phyloP scores from a whole-genome alignment of 2,888 invertebrate species.

The Rhingia campestris region DNA sequence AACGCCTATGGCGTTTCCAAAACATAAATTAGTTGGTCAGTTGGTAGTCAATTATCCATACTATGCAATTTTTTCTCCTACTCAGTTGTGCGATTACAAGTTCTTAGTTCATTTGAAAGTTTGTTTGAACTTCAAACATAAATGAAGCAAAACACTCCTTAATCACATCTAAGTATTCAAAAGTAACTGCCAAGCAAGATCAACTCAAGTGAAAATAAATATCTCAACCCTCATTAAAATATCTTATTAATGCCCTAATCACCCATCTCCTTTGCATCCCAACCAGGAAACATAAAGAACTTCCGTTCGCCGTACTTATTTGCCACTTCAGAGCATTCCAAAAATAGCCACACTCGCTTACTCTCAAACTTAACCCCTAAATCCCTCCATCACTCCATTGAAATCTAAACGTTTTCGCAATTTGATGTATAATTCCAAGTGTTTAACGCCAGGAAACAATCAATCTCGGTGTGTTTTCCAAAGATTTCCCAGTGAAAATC shows the following conservation, averaged over 20 bases:
- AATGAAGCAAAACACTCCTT: too few relatives aligned
- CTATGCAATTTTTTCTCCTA: too few relatives aligned
- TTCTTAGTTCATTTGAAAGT: too few relatives aligned
- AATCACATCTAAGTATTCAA: too few relatives aligned
- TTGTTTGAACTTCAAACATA: too few relatives aligned
- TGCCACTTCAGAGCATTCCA: background rate
- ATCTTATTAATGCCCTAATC: background rate
- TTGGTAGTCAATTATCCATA: too few relatives aligned
- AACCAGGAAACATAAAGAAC: background rate
- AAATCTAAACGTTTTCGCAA: conserved; percentile 53
- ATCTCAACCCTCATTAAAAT: too few relatives aligned
- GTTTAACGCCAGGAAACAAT: conserved; percentile 67
- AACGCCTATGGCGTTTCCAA: too few relatives aligned
- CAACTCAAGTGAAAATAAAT: too few relatives aligned
- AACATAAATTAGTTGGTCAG: too few relatives aligned
- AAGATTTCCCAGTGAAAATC: conserved; percentile 37
- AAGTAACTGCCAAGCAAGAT: too few relatives aligned
- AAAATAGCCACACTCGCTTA: conserved; percentile 24
- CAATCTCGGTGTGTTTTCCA: conserved; percentile 48
- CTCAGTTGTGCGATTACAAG: too few relatives aligned
- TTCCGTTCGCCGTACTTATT: background rate
- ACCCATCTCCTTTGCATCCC: background rate
- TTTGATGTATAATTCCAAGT: conserved; percentile 49
- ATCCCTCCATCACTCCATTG: conserved; percentile 4
- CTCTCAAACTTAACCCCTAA: conserved; percentile 4